Percentiles rank a stretch among this genome's conserved stretches.
phyloP scores from a whole-genome alignment of 2,797 vertebrate genomes.

The Poecilia picta region DNA sequence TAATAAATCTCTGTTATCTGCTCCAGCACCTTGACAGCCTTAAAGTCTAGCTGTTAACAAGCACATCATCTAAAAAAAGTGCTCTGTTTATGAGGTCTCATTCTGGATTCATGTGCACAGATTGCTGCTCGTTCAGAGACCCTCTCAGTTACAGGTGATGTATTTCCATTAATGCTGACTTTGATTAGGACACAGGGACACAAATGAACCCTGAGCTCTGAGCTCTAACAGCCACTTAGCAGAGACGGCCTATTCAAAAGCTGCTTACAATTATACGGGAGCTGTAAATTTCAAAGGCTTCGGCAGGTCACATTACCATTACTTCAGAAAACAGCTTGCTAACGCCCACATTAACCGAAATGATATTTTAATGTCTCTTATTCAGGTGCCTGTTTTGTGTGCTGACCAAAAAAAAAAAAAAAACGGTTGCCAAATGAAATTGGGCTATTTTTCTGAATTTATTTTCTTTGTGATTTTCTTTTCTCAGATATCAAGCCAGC shows the following conservation, averaged over 20 bases:
- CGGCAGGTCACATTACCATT: conserved; percentile 47
- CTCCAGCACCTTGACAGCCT: conserved; percentile 26
- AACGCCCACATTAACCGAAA: conserved; percentile 32
- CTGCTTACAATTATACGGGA: conserved; percentile 57
- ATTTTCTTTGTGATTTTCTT: conserved; percentile 8
- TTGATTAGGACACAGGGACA: conserved; percentile 65
- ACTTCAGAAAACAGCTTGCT: conserved; percentile 40
- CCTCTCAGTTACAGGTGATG: conserved; percentile 58
- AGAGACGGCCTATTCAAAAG: conserved; percentile 58
- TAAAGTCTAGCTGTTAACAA: conserved; percentile 66
- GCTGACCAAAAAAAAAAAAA: neutral
- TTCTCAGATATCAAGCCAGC: conserved; percentile 95
- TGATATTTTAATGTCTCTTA: conserved; percentile 25
- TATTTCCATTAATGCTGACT: conserved; percentile 65
- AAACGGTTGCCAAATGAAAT: neutral
- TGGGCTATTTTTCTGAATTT: neutral
- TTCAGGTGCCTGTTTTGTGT: conserved; percentile 16
- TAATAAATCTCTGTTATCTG: conserved; percentile 1
- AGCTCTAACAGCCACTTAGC: conserved; percentile 70
- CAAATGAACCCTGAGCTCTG: conserved; percentile 73
- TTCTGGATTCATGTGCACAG: conserved; percentile 51
- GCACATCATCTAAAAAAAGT: conserved; percentile 54
- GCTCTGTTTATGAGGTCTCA: conserved; percentile 68
- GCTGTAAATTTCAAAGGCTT: conserved; percentile 70
- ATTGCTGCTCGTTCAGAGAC: conserved; percentile 17